Base-by-base conservation (phyloP, 2,888 invertebrate species). In the Acronicta psi region DNA sequence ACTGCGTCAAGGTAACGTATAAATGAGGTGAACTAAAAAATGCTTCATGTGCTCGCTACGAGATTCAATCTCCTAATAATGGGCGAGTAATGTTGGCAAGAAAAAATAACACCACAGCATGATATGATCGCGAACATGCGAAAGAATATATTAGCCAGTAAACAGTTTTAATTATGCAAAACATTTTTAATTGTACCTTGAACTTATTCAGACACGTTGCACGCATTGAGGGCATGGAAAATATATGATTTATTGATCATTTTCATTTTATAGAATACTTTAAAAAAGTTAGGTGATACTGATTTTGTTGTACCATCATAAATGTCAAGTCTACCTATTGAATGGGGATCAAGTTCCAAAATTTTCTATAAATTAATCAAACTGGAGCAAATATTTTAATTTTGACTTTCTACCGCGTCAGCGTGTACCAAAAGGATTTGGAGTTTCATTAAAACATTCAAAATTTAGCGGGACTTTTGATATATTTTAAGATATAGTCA, bases 61-160 rank as follows among this genome's bases (percentile, higher is more conserved):
- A 86, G 91, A 89, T 91, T 86, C 80, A 81, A 91, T 91, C 90
- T 87, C 77, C 80, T 88, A 88, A 90, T 91, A 89, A 90, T 88
- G 87, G 84, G 86, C 77, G 77, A 78, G 84, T 82, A 84, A 85
- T 82, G 82, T 81, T 79, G 75, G 73, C 73, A 80, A 79, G 75
- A 72, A 83, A 84, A 81, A 85, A 86, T 84, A 84, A 82, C 80
- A 83, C 80, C 77, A 79, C 76, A 77, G 69, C 75, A 80, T 77
- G 90, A 91, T 92, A 87, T 73, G 63, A 91, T 90, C 91, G 81
- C 75, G 65, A 74, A 85, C 89, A 88, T 88, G 87, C 90, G 74
- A 87, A 81, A 82, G 87, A 87, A 86, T 84, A 87, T 79, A 86
- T 87, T 86, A 86, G 81, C 86, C 86, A 82, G 86, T 87, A 83